Evolutionary conservation across 1,140 invertebrate genomes (phyloP).

Genomic region (Archivesica marissinica): DNA sequence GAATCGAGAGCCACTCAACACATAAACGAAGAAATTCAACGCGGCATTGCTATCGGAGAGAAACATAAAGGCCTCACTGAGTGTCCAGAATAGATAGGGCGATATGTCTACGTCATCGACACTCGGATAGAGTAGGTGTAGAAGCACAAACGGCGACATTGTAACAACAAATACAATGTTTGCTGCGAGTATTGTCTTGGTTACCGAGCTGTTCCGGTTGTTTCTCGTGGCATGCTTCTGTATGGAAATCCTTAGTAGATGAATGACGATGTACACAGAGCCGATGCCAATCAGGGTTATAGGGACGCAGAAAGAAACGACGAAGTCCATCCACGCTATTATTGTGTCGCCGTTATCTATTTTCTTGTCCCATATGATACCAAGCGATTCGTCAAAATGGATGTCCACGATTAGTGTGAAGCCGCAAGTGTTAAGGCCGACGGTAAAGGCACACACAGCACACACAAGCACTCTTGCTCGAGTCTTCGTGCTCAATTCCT

Average conservation of each 20-base stretch:
- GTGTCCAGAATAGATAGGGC: background rate
- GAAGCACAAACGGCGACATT: constrained; percentile 12
- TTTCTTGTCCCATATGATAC: background rate
- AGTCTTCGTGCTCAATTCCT: background rate
- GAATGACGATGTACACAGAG: background rate
- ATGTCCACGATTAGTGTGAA: background rate
- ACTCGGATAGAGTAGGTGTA: background rate
- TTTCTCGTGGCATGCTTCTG: background rate
- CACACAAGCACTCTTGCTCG: background rate
- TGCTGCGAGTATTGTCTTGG: background rate
- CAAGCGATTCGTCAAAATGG: background rate
- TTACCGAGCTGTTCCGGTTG: background rate
- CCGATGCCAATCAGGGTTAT: background rate
- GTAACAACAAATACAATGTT: constrained; percentile 20
- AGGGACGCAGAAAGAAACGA: background rate
- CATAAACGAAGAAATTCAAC: constrained; percentile 33
- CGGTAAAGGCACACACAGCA: background rate
- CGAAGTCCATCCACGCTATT: constrained; percentile 14
- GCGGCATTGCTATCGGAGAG: constrained; percentile 15
- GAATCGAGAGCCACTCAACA: constrained; percentile 4
- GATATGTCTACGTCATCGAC: background rate
- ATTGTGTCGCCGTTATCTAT: constrained; percentile 10
- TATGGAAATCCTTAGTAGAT: background rate
- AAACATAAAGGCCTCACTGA: background rate
- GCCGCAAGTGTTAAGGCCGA: background rate